Base-by-base conservation (phyloP, 1,140 invertebrate species). In the Bathynomus jamesi region DNA sequence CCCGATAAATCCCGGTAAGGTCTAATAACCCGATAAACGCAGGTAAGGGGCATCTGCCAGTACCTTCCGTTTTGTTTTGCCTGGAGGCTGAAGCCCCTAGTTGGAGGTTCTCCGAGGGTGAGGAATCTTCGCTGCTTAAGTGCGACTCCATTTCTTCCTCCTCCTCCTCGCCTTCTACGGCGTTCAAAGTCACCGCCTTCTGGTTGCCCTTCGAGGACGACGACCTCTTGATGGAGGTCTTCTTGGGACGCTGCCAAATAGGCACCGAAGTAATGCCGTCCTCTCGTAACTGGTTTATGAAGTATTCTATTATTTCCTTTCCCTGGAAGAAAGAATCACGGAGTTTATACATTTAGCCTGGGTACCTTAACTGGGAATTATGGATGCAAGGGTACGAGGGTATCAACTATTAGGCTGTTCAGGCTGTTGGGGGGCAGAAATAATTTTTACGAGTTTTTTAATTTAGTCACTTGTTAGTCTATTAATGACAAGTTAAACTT, bases 241-340 rank as follows among this genome's bases (percentile, higher is more conserved):
- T 25, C 64, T 61, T 61, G 64, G 25, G 70, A 28, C 71, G 64
- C 28, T 67, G 60, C 72, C 62, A 71, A 78, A 79, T 61, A 74
- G 68, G 78, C 73, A 89, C 82, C 64, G 84, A 83, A 2, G 87
- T 90, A n/a, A 95, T 86, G 2, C 94, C 95, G 79, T 94, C 91
- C 25, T 88, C 86, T 75, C 88, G 84, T 28, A 98, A 83, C 80
- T 94, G 87, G 70, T 87, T 87, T 78, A 98, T 90, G 82, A 95
- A 97, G 82, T 87, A 89, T 82, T 98, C 94, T 78, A 98, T 95
- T 28, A 98, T 93, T 85, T 98, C 95, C 82, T 96, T 97, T 30
- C 95, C 94, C 91, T 90, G 63, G 72, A 28, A 28, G 28, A 76
- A 24, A 72, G n/a, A 64, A 5, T 30, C 21, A 29, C n/a, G n/a